These are phyloP conservation scores for Iselma pallidipennis DNA, from an alignment of 2,888 invertebrate species.

Conservation along the genomic window DNA sequence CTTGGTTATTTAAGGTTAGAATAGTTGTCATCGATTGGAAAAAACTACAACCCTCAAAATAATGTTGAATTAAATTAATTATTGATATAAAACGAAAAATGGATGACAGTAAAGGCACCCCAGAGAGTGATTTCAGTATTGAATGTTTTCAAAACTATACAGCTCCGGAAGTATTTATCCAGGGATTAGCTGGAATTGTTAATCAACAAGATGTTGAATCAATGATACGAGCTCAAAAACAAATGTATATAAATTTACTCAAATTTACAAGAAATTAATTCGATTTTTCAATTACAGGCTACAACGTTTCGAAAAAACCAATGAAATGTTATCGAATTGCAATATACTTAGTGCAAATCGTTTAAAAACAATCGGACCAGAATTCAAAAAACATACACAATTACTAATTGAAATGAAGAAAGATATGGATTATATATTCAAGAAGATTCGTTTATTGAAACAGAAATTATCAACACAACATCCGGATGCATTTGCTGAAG, in stretches of 20 bases:
- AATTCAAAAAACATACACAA: slow-evolving; percentile 90
- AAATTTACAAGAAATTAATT: neutral
- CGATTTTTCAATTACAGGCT: slow-evolving; percentile 65
- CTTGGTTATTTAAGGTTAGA: neutral
- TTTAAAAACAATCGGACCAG: slow-evolving; percentile 80
- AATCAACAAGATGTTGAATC: slow-evolving; percentile 89
- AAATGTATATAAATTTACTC: slow-evolving; percentile 63
- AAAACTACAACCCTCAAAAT: neutral
- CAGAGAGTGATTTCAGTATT: slow-evolving; percentile 73
- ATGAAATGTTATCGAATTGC: slow-evolving; percentile 98
- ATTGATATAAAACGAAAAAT: slow-evolving; percentile 27
- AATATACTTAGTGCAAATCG: slow-evolving; percentile 90
- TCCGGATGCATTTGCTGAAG: slow-evolving; percentile 68
- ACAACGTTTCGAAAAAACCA: slow-evolving; percentile 96
- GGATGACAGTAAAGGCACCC: slow-evolving; percentile 60
- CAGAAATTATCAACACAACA: slow-evolving; percentile 73
- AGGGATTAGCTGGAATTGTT: slow-evolving; percentile 87
- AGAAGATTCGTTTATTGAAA: slow-evolving; percentile 84
- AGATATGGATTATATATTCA: slow-evolving; percentile 93
- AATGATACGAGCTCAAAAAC: slow-evolving; percentile 89
- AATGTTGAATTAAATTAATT: neutral
- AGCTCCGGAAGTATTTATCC: slow-evolving; percentile 90
- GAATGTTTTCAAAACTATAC: slow-evolving; percentile 90
- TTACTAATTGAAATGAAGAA: slow-evolving; percentile 89
- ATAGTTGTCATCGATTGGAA: neutral